These are phyloP conservation scores for Brachionus sp. DNA, from an alignment of 1,140 invertebrate species.

Conservation along the genomic window DNA sequence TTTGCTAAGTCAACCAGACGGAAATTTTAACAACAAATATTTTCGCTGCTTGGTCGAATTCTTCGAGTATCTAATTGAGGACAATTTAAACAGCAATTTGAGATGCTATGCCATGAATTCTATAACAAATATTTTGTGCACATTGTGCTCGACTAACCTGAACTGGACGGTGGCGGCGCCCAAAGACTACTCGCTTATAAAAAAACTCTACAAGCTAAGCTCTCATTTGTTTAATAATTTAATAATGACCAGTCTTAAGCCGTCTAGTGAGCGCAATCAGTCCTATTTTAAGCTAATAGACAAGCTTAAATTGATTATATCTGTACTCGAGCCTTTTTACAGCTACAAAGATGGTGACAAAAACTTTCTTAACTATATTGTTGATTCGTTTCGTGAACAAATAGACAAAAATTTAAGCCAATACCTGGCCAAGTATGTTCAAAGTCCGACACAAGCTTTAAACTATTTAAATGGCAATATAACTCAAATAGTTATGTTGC, in stretches of 20 bases:
- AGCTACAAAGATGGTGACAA: slow-evolving; percentile 3
- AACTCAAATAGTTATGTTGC: not conserved
- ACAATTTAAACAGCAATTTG: not conserved
- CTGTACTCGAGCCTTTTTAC: slow-evolving; percentile 2
- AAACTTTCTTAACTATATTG: not conserved
- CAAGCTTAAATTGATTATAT: slow-evolving; percentile 3
- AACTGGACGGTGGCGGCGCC: not conserved
- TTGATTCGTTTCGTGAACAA: slow-evolving; percentile 16
- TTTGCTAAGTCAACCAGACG: slow-evolving; percentile 5
- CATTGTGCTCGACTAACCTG: not conserved
- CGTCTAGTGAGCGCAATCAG: not conserved
- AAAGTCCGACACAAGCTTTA: not conserved
- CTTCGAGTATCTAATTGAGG: slow-evolving; percentile 30
- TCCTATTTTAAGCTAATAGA: slow-evolving; percentile 35
- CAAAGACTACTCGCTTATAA: not conserved
- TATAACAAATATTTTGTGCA: not conserved
- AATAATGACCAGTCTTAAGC: slow-evolving; percentile 34
- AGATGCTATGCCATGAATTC: slow-evolving; percentile 16
- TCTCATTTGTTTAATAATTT: slow-evolving; percentile 15
- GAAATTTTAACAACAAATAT: slow-evolving; percentile 41
- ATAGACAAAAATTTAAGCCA: slow-evolving; percentile 27
- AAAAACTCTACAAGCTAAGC: not conserved
- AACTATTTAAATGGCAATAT: slow-evolving; percentile 32
- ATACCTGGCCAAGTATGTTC: not conserved
- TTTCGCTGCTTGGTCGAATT: not conserved